phyloP scores from a whole-genome alignment of 2,888 invertebrate genomes.

The Gibbula magus region DNA sequence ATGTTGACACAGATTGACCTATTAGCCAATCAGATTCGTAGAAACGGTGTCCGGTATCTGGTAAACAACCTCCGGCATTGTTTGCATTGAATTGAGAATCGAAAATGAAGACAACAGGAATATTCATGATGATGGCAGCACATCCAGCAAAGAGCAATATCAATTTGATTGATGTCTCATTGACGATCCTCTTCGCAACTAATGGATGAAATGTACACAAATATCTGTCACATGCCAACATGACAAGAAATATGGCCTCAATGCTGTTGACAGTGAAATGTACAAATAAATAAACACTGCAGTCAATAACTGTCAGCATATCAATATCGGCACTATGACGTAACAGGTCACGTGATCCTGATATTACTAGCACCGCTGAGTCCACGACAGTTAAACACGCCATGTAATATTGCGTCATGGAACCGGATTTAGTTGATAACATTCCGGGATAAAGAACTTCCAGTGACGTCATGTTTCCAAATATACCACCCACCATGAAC shows the following conservation, averaged over 20 bases:
- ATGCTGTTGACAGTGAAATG: not conserved
- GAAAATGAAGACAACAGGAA: not conserved
- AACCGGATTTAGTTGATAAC: not conserved
- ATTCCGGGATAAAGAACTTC: not conserved
- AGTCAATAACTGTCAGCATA: not conserved
- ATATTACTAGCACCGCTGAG: not conserved
- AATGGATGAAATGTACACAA: not conserved
- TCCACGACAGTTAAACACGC: not conserved
- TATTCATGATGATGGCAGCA: not conserved
- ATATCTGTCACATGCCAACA: not conserved
- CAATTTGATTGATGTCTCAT: not conserved
- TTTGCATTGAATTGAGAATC: not conserved
- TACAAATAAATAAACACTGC: not conserved
- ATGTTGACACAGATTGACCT: not conserved
- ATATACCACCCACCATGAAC: not conserved
- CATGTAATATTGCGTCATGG: not conserved
- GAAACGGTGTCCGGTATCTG: not conserved
- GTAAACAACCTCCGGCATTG: not conserved
- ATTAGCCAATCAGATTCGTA: not conserved
- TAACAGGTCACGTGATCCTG: not conserved
- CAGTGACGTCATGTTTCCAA: not conserved
- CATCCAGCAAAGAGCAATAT: not conserved
- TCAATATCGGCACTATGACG: not conserved
- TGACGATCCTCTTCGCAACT: not conserved
- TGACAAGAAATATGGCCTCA: not conserved